Evolutionary conservation across 2,888 invertebrate species (phyloP).

Genomic region (Pherbina coryleti): DNA sequence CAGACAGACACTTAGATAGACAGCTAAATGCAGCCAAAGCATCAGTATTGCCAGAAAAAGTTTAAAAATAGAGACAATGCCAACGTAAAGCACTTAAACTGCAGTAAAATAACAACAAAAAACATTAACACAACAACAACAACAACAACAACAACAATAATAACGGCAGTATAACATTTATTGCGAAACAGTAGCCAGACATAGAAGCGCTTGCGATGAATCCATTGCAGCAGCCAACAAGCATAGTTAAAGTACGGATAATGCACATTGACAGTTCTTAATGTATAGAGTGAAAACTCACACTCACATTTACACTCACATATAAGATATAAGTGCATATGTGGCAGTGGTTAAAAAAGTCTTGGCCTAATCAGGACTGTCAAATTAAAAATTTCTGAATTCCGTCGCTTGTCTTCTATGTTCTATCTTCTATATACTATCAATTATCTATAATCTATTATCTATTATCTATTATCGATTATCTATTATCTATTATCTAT

Average conservation of each 20-base stretch:
- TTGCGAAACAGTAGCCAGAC: background rate
- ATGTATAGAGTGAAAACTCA: background rate
- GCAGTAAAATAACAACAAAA: slow-evolving; percentile 11
- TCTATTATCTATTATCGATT: no score
- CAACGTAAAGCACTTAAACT: slow-evolving; percentile 18
- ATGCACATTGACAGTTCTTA: background rate
- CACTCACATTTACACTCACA: background rate
- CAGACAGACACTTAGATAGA: background rate
- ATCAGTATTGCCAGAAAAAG: background rate
- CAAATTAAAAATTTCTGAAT: background rate
- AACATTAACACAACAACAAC: background rate
- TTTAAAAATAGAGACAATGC: background rate
- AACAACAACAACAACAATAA: background rate
- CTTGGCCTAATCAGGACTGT: slow-evolving; percentile 11
- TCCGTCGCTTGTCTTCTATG: no score
- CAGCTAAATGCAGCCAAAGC: background rate
- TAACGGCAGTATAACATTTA: background rate
- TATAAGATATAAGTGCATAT: background rate
- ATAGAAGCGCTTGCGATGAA: background rate
- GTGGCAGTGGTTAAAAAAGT: background rate
- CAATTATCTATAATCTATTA: no score
- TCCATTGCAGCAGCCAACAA: background rate
- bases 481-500: no score
- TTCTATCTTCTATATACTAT: no score
- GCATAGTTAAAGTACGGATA: background rate